Evolutionary conservation across 2,113 vertebrate genomes (phyloP).

Genomic region (Oceanodroma tethys): DNA sequence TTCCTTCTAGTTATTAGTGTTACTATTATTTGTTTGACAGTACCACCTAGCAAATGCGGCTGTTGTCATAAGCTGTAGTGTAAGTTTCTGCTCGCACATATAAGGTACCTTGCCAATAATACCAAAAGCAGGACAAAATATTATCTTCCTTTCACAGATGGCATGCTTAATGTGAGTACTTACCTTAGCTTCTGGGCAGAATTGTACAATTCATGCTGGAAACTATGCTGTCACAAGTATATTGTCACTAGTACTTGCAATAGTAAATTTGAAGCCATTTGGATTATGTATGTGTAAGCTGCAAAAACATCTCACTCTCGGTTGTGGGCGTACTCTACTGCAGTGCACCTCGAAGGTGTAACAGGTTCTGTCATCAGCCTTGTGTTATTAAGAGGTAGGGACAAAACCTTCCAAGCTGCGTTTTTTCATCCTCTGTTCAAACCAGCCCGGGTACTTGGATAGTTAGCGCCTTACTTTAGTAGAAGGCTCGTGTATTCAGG

Average conservation of each 20-base stretch:
- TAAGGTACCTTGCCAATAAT: background rate
- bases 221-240: background rate
- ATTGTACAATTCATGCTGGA: background rate
- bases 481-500: background rate
- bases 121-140: background rate
- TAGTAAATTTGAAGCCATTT: background rate
- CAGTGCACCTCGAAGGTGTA: background rate
- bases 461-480: background rate
- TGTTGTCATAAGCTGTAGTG: background rate
- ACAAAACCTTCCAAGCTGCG: background rate
- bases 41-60: background rate
- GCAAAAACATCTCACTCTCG: background rate
- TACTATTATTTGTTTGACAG: conserved; percentile 2
- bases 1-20: background rate
- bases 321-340: background rate
- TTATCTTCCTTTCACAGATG: background rate
- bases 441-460: background rate
- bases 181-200: background rate
- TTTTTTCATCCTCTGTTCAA: background rate
- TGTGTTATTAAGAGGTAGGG: background rate
- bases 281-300: background rate
- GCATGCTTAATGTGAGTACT: accelerated
- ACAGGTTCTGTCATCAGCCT: background rate
- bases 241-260: background rate
- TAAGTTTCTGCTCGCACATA: background rate